Evolutionary conservation across 2,113 vertebrate species (phyloP), one percentile per base, ranked within the genome.

Genomic region (Ophthalmolycus amberensis): DNA sequence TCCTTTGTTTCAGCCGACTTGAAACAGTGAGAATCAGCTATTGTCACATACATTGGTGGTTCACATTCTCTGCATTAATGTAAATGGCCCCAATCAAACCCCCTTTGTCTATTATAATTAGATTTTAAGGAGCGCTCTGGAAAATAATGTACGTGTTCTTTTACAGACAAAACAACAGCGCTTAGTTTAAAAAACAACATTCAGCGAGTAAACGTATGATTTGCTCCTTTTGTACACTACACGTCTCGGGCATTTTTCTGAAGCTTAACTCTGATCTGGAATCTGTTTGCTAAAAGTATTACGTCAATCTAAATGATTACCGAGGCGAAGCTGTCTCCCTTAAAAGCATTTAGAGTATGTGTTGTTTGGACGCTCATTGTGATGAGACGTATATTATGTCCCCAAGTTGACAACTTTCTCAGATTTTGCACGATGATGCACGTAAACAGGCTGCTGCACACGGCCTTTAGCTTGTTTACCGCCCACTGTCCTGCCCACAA

Each of bases 91-190:
- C 54, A 37, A 46, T 7, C 84, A 52, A 75, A 37, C 48, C 29
- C 50, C 69, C 34, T 79, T 82, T 82, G 77, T 84, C 11, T 81
- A 63, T 4, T 72, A 48, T 79, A 89, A 90, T 85, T 82, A 63
- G 42, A 20, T 68, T 77, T 65, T 56, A 48, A 74, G 52, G 42
- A 75, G 73, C 54, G 22, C 29, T 62, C 64, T 34, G 42, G 34
- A 38, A n/a, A 71, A 73, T 66, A 67, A 42, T 32, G 3, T 32
- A 52, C 42, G 1, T 27, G n/a, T 29, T 52, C 29, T n/a, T 71
- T 34, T 27, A 38, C 25, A 52, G 46, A 77, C 72, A 52, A 65
- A 44, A 85, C 9, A 67, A 76, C 40, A 27, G 65, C 22, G 5
- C 20, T 64, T 32, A 42, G 38, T 67, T 65, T 67, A 77, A 37